Conservation (phyloP, 2,113 vertebrate genomes). For the Scalopus aquaticus region DNA sequence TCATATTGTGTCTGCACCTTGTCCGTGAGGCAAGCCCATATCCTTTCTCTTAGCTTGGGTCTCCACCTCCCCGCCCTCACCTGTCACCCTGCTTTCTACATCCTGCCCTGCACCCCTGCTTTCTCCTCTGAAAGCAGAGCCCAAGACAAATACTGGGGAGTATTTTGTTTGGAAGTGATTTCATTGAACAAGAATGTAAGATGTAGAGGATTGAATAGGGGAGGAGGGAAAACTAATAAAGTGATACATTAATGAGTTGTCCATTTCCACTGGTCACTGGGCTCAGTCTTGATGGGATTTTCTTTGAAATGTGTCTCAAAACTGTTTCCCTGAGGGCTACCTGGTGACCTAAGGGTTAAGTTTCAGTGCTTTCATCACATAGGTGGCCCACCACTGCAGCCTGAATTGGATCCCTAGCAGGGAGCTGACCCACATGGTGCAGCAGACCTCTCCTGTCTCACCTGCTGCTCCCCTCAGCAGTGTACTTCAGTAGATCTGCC, state of each 20-base stretch:
- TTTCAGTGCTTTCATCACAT: too few relatives aligned
- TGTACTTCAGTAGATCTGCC: too few relatives aligned
- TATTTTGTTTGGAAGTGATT: neutral
- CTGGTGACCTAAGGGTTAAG: too few relatives aligned
- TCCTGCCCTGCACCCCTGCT: neutral
- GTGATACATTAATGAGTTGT: neutral
- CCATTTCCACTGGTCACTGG: neutral
- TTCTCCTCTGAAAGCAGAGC: neutral
- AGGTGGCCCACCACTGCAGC: too few relatives aligned
- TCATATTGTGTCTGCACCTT: neutral
- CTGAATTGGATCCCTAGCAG: too few relatives aligned
- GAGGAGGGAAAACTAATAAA: neutral
- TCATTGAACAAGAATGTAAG: neutral
- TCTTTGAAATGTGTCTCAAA: slow-evolving; percentile 21
- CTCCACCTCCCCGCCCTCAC: neutral
- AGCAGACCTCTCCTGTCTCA: too few relatives aligned
- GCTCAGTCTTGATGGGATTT: neutral
- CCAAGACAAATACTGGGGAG: neutral
- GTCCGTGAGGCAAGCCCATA: neutral
- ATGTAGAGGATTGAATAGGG: neutral
- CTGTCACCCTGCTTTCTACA: neutral
- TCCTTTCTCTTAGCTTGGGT: neutral
- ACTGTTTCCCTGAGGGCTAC: neutral
- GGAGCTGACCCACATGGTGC: too few relatives aligned
- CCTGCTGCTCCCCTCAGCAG: too few relatives aligned